Conservation (phyloP, 2,797 vertebrate genomes). For the Eulemur coronatus region DNA sequence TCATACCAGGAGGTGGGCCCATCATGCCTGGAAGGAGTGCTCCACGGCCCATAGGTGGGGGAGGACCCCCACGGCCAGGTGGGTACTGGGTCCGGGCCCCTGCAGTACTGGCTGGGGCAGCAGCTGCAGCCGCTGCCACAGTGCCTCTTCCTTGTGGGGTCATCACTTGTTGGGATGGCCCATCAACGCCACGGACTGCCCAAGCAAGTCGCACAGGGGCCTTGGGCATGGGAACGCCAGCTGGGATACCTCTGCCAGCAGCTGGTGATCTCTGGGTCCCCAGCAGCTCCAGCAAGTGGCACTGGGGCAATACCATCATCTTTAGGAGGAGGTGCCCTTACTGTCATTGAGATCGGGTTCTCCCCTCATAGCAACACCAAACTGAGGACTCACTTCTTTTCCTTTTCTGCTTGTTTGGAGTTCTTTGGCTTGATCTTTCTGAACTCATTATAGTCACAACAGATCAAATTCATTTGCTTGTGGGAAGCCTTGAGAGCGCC, state of each 20-base stretch:
- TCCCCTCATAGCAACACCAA: conserved; percentile 95
- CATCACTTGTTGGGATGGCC: conserved; percentile 98
- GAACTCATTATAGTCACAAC: no score
- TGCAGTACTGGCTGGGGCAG: conserved; percentile 95
- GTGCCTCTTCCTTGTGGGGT: conserved; percentile 94
- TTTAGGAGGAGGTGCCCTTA: conserved; percentile 97
- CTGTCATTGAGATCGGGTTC: conserved; percentile 98
- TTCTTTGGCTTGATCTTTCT: conserved; percentile 90
- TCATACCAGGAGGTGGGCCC: conserved; percentile 97
- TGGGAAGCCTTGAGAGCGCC: no score
- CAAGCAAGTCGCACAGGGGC: conserved; percentile 95
- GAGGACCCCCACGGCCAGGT: conserved; percentile 93
- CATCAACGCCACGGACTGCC: conserved; percentile 96
- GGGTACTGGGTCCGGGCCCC: conserved; percentile 96
- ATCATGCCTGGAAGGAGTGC: conserved; percentile 99
- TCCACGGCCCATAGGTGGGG: conserved; percentile 95
- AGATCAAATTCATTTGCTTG: no score
- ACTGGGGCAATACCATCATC: conserved; percentile 97
- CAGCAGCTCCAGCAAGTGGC: conserved; percentile 95
- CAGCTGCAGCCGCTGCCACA: conserved; percentile 93
- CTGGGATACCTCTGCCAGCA: conserved; percentile 95
- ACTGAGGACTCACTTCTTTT: conserved; percentile 96
- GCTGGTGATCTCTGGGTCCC: conserved; percentile 96
- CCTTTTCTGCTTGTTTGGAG: conserved; percentile 97
- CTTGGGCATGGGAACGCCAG: conserved; percentile 96